Percentiles rank a stretch among this genome's conserved stretches.
phyloP scores from a whole-genome alignment of 2,888 invertebrate genomes.

The Eustalomyia histrio region DNA sequence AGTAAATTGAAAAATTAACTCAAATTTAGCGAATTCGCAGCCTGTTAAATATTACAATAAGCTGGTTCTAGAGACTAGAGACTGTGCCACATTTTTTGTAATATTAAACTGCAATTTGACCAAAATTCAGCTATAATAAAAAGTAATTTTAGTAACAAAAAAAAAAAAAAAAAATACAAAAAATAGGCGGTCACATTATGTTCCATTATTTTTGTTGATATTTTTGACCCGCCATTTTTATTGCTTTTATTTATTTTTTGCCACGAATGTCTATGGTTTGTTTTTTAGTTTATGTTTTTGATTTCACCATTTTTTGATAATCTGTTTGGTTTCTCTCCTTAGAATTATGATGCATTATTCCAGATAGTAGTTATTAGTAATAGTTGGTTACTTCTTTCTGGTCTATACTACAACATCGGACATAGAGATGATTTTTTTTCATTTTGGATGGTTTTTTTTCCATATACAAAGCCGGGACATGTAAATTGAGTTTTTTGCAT shows the following conservation, averaged over 20 bases:
- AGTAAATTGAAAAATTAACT: too few relatives aligned
- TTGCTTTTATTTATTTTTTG: slow-evolving; percentile 60
- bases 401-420: slow-evolving; percentile 59
- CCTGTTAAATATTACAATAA: too few relatives aligned
- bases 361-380: slow-evolving; percentile 32
- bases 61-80: too few relatives aligned
- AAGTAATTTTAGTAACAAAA: background rate
- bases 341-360: slow-evolving; percentile 57
- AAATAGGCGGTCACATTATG: slow-evolving; percentile 60
- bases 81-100: too few relatives aligned
- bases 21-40: too few relatives aligned
- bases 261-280: slow-evolving; percentile 65
- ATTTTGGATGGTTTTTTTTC: slow-evolving; percentile 61
- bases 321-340: slow-evolving; percentile 52
- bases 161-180: slow-evolving; percentile 9
- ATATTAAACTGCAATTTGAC: too few relatives aligned
- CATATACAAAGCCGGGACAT: slow-evolving; percentile 65
- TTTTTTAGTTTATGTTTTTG: slow-evolving; percentile 60
- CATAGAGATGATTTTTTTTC: slow-evolving; percentile 54
- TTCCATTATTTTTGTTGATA: slow-evolving; percentile 59
- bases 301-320: slow-evolving; percentile 59
- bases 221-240: slow-evolving; percentile 63
- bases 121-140: too few relatives aligned
- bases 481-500: slow-evolving; percentile 57
- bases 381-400: slow-evolving; percentile 36